These are phyloP conservation scores for Eutolmus rufibarbis DNA, from an alignment of 2,888 invertebrate genomes.

Conservation along the genomic window DNA sequence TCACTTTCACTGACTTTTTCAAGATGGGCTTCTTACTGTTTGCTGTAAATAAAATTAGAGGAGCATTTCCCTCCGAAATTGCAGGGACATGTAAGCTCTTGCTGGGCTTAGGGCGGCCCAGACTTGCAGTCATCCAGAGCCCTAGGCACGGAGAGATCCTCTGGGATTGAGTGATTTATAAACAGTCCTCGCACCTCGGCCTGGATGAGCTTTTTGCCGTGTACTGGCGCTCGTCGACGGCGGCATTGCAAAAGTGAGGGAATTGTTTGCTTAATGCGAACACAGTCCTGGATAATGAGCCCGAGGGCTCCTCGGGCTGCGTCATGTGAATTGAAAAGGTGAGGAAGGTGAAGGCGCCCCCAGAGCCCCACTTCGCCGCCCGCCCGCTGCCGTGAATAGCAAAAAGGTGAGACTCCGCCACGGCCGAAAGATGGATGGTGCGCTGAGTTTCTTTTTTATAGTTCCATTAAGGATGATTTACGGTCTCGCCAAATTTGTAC, in stretches of 20 bases:
- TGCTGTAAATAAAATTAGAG: conserved; percentile 15
- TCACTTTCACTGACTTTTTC: neutral
- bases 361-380: neutral
- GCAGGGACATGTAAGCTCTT: neutral
- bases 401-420: neutral
- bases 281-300: conserved; percentile 30
- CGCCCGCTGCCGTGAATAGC: neutral
- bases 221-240: neutral
- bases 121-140: neutral
- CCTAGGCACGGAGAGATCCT: neutral
- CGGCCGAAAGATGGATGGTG: conserved; percentile 21
- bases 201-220: conserved; percentile 12
- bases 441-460: conserved; percentile 23
- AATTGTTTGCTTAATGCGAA: conserved; percentile 32
- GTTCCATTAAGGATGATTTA: conserved; percentile 36
- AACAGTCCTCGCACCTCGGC: neutral
- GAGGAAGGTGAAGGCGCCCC: neutral
- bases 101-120: neutral
- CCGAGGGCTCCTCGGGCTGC: neutral
- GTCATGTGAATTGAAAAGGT: conserved; percentile 31
- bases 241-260: neutral
- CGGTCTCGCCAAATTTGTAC: conserved; percentile 27
- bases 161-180: conserved; percentile 39
- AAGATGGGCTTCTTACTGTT: conserved; percentile 2
- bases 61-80: conserved; percentile 4